These are phyloP conservation scores for Troilus luridus DNA, from an alignment of 2,888 invertebrate genomes.

Conservation along the genomic window DNA sequence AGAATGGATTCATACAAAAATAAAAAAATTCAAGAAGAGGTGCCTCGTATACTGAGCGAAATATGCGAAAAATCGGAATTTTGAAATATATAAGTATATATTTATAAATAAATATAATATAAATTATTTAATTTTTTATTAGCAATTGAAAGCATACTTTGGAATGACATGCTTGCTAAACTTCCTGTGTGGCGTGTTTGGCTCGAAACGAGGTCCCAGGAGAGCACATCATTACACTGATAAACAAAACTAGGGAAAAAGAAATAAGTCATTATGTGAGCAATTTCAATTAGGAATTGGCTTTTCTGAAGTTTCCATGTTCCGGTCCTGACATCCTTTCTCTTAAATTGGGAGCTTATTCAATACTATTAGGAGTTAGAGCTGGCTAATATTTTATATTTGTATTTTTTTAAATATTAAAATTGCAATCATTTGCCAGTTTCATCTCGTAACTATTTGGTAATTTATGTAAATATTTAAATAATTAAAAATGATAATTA, in stretches of 20 bases:
- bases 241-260: constrained; percentile 9
- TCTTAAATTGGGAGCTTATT: neutral
- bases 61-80: no score
- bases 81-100: no score
- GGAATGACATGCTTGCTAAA: neutral
- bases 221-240: constrained; percentile 17
- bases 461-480: no score
- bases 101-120: no score
- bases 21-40: no score
- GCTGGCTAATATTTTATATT: neutral
- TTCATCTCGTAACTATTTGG: no score
- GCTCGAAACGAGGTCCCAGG: neutral
- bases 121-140: neutral
- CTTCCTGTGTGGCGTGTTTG: neutral
- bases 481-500: no score
- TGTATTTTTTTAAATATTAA: neutral
- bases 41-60: no score
- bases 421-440: no score
- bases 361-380: neutral
- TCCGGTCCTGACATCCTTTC: neutral
- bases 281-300: neutral
- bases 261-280: neutral
- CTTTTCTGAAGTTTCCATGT: neutral
- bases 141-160: neutral
- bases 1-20: no score